Evolutionary conservation across 1,140 invertebrate genomes (phyloP), one percentile per base, ranked within the genome.

Genomic region (Sitophilus oryzae): DNA sequence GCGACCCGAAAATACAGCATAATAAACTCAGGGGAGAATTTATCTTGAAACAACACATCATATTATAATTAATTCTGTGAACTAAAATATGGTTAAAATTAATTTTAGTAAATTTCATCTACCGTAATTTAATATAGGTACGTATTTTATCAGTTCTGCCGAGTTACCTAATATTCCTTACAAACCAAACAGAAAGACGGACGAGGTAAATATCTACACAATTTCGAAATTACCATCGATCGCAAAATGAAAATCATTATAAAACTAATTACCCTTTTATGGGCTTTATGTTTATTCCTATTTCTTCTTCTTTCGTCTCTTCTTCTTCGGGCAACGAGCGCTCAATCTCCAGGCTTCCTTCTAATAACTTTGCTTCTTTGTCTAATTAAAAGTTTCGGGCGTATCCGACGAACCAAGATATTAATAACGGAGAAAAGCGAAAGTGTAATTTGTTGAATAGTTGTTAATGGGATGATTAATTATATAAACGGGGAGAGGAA

Each of bases 261-360:
- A 36, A 53, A 58, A 58, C 53, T 58, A 53, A 58, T 58, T 53
- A 58, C 56, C 56, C 49, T 49, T 58, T 58, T 58, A 52, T 52
- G 41, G 44, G 49, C 43, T 45, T n/a, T 30, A 30, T 11, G 25
- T 30, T 30, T 30, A 51, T 52, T 58, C 51, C 49, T 34, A 38
- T 42, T 38, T 30, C 25, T 30, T 11, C 5, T 11, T 30, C 25
- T 30, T 11, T 30, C 25, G 25, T n/a, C n/a, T n/a, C n/a, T n/a
- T n/a, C n/a, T n/a, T n/a, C n/a, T n/a, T 30, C 25, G 25, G 25
- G 5, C 25, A 5, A 30, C 25, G 11, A 30, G 5, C 25, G 25
- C 5, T 11, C 5, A 30, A n/a, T n/a, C 25, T 30, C 25, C 25
- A 30, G n/a, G 25, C 25, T 30, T 30, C 25, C 25, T 30, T 30